Percentiles rank a stretch among this genome's conserved stretches.
These are phyloP conservation scores for Picathartes gymnocephalus DNA, from an alignment of 2,113 vertebrate genomes.

Conservation along the genomic window DNA sequence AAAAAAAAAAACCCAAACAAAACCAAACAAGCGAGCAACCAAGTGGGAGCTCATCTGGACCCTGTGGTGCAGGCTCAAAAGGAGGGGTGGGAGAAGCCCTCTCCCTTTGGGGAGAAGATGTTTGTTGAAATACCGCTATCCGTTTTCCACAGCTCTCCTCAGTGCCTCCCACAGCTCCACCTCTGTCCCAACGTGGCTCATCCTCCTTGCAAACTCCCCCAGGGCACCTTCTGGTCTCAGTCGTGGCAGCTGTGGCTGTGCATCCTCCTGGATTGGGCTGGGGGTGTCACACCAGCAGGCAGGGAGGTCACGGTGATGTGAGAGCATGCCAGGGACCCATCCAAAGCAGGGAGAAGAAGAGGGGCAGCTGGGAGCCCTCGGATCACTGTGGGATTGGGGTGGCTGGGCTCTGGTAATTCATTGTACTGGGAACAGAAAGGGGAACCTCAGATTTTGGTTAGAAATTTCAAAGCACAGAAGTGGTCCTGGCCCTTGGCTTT, in stretches of 20 bases:
- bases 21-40: not conserved
- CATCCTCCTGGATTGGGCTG: not conserved
- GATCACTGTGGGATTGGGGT: accelerated
- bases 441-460: not conserved
- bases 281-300: not conserved
- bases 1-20: no score
- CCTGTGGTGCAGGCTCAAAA: not conserved
- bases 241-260: not conserved
- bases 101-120: not conserved
- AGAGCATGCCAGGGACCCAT: not conserved
- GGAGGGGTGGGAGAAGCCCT: not conserved
- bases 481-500: not conserved
- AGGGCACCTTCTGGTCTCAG: not conserved
- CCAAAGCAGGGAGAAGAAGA: not conserved
- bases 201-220: not conserved
- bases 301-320: not conserved
- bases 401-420: not conserved
- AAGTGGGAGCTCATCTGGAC: slow-evolving; percentile 18
- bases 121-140: not conserved
- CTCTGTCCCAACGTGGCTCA: not conserved
- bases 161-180: not conserved
- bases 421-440: not conserved
- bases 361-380: not conserved
- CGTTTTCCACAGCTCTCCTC: not conserved
- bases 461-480: not conserved